Base-by-base conservation (phyloP, 1,140 invertebrate species). In the Drosophila mayri region DNA sequence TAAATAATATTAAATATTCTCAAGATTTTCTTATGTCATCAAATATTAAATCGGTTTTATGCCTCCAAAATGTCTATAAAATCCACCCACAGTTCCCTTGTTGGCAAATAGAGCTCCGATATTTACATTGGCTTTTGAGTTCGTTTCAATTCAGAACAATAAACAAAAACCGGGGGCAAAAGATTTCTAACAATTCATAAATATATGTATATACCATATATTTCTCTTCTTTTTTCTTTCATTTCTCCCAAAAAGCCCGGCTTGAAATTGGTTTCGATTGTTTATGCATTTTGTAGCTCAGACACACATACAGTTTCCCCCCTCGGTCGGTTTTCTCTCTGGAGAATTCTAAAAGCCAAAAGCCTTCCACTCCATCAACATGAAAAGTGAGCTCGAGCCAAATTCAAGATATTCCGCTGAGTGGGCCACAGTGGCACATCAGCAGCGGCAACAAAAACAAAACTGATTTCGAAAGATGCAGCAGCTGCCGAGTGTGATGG, bases 221-320 rank as follows among this genome's bases (percentile, higher is more conserved):
- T 50, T 37, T 54, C 18, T 54, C 8, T 64, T 60, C 25, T 70
- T 57, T 67, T 74, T 71, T 64, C 65, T 75, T 28, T 49, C 38
- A 84, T 67, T 65, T 79, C 77, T 57, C 59, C 43, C n/a, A n/a
- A 58, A 57, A 43, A 76, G 70, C 65, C 41, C 28, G 50, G 74
- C 66, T 68, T 67, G 50, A 90, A 88, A 88, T 90, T 88, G 80
- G 81, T 81, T 88, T 88, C 65, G 74, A 84, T 90, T 88, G 85
- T 88, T 90, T 88, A 88, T 88, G 85, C 84, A 87, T 87, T 90
- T 87, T 83, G 76, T 88, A 78, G 79, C 63, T 43, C 77, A 81
- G 77, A 80, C 16, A 76, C 47, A 41, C 77, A 81, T 78, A 74
- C 62, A 61, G 22, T 14, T 12, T 6, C 14, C 47, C 67, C 41